Base-by-base conservation (phyloP, 1,140 invertebrate genomes). In the Orchesella cincta region DNA sequence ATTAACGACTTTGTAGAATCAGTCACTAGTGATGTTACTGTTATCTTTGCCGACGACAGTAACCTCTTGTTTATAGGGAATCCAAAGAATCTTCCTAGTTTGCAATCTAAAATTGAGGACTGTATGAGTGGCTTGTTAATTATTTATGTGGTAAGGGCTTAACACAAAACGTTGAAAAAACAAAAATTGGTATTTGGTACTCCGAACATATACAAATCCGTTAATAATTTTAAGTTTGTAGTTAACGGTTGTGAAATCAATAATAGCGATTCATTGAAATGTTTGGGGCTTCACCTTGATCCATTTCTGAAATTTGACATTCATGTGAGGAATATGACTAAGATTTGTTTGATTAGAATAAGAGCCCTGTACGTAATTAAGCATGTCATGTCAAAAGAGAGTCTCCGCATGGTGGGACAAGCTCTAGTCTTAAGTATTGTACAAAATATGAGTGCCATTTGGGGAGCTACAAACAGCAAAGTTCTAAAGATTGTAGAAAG, bases 41-140 rank as follows among this genome's bases (percentile, higher is more conserved):
- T 46, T n/a, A 46, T 46, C 20, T 73, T 39, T 23, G 71, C 71
- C 2, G 71, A 73, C 46, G 71, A 73, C 29, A 46, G 35, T 20
- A 73, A 36, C 46, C 23, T 73, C 26, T 5, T 26, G 8, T 73
- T 46, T 73, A 16, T 36, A 14, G 71, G 71, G 2, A 20, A 73
- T 5, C 12, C 23, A 1, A 73, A 16, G 1, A 31, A 26, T n/a
- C 29, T 73, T n/a, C 14, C 3, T n/a, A 12, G 8, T 5, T 26
- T 73, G 14, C 33, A 39, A 12, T n/a, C 1, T 14, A n/a, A 29
- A 8, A 23, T 73, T 23, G 28, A 36, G 23, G 29, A 26, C 3
- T 34, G 2, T 23, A 73, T 73, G 71, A 8, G 28, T 23, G 46
- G 28, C 18, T 39, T 73, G n/a, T 73, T 26, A 20, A 51, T 2